These are phyloP conservation scores for Cynoglossus semilaevis DNA, from an alignment of 2,113 vertebrate genomes.

Conservation along the genomic window DNA sequence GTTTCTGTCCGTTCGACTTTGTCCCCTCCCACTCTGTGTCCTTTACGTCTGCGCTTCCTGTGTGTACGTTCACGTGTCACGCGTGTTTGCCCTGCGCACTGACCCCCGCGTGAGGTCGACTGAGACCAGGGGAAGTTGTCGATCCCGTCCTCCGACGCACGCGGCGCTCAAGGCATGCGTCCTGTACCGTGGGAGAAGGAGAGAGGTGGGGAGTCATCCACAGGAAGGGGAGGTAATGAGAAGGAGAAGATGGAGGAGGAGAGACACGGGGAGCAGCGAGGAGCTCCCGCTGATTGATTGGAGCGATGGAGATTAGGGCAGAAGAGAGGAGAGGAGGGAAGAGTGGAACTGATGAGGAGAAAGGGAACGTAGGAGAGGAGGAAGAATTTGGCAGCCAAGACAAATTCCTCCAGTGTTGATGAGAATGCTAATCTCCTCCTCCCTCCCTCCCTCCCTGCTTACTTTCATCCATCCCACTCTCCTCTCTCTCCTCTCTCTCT, in stretches of 20 bases:
- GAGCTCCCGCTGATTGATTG: slow-evolving; percentile 37
- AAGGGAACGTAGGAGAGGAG: slow-evolving; percentile 44
- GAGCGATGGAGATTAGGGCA: slow-evolving; percentile 48
- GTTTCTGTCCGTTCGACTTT: too few relatives aligned
- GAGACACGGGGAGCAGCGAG: slow-evolving; percentile 30
- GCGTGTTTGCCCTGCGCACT: slow-evolving; percentile 1
- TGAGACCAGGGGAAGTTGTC: slow-evolving; percentile 24
- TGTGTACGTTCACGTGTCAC: neutral
- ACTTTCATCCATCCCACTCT: slow-evolving; percentile 47
- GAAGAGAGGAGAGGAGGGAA: slow-evolving; percentile 9
- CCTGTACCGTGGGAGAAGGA: slow-evolving; percentile 18
- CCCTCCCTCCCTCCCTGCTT: slow-evolving; percentile 23
- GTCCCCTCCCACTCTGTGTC: too few relatives aligned
- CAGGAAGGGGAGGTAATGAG: slow-evolving; percentile 33
- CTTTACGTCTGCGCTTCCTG: too few relatives aligned
- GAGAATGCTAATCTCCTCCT: slow-evolving; percentile 74
- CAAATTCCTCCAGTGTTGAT: slow-evolving; percentile 72
- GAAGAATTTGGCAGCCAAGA: slow-evolving; percentile 61
- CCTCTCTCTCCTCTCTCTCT: slow-evolving; percentile 42
- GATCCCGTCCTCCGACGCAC: slow-evolving; percentile 46
- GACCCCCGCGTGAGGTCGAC: slow-evolving; percentile 47
- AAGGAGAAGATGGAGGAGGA: slow-evolving; percentile 23
- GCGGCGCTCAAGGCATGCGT: slow-evolving; percentile 55
- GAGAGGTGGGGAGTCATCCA: slow-evolving; percentile 19
- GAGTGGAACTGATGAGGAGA: slow-evolving; percentile 56